Percentiles rank a stretch among this genome's conserved stretches.
Conservation (phyloP, 2,113 vertebrate genomes). For the Spermophilus dauricus region DNA sequence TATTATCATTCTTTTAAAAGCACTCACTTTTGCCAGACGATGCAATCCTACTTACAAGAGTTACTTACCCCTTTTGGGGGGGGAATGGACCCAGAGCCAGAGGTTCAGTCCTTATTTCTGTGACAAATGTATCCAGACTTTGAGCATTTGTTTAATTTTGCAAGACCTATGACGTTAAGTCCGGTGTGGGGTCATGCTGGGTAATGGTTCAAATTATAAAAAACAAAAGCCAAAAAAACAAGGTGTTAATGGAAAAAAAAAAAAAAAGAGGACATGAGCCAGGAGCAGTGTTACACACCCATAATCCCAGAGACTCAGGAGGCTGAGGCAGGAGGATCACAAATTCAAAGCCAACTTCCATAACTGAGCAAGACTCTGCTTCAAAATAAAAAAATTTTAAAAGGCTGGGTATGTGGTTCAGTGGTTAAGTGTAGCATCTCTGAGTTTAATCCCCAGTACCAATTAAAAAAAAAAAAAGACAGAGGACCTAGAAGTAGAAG, state of each 20-base stretch:
- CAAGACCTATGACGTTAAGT: background rate
- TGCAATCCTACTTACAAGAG: background rate
- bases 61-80: background rate
- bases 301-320: too few relatives aligned
- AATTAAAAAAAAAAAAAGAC: too few relatives aligned
- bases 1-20: background rate
- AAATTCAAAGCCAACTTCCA: too few relatives aligned
- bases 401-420: too few relatives aligned
- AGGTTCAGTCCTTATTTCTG: background rate
- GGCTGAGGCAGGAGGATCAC: too few relatives aligned
- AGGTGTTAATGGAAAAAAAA: background rate
- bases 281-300: too few relatives aligned
- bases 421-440: too few relatives aligned
- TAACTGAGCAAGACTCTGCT: too few relatives aligned
- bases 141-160: conserved; percentile 1
- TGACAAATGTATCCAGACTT: background rate
- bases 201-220: background rate
- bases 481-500: background rate
- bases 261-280: too few relatives aligned
- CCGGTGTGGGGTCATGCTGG: background rate
- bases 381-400: background rate
- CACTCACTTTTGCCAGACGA: background rate
- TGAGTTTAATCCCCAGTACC: too few relatives aligned
- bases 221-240: background rate
- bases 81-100: background rate